phyloP scores from a whole-genome alignment of 2,888 invertebrate genomes.

The Serrognathus titanus region DNA sequence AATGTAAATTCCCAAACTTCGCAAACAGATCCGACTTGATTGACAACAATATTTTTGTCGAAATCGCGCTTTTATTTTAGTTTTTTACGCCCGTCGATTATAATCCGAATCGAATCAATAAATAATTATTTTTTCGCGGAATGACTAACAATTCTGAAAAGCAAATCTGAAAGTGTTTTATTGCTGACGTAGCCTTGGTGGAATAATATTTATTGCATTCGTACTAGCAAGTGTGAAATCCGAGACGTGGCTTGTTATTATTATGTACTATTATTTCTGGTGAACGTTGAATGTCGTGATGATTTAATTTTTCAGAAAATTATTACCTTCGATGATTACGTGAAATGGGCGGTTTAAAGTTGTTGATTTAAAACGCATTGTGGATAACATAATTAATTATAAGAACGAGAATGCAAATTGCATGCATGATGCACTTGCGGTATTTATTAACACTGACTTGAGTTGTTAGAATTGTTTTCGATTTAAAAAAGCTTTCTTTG shows the following conservation, averaged over 20 bases:
- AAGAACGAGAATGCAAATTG: too few species aligned
- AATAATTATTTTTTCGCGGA: neutral
- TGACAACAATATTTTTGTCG: too few species aligned
- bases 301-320: slow-evolving; percentile 1
- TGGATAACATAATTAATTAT: too few species aligned
- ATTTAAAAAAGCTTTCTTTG: too few species aligned
- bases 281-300: neutral
- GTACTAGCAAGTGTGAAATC: neutral
- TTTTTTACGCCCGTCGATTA: too few species aligned
- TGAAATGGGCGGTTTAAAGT: slow-evolving; percentile 16
- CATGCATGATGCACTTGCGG: too few species aligned
- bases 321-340: neutral
- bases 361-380: neutral
- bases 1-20: too few species aligned
- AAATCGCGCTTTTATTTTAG: too few species aligned
- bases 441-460: too few species aligned
- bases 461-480: too few species aligned
- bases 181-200: neutral
- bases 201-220: neutral
- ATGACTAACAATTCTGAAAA: neutral
- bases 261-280: neutral
- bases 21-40: too few species aligned
- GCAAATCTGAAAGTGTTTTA: neutral
- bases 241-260: neutral
- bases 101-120: neutral